Evolutionary conservation across 2,888 invertebrate species (phyloP).

Genomic region (Myopa testacea): DNA sequence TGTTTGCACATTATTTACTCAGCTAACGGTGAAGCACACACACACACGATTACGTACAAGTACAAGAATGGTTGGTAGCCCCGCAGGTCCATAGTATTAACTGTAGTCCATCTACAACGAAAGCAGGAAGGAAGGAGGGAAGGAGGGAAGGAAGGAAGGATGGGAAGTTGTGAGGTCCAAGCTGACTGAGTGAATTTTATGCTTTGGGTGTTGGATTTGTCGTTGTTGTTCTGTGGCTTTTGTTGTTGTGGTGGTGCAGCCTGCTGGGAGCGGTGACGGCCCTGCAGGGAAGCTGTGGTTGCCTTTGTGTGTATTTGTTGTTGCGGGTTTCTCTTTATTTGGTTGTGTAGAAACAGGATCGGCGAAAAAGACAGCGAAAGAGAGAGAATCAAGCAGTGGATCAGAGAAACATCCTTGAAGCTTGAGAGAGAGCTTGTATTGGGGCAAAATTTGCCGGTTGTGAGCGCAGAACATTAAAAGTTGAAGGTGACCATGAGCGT

Average conservation of each 20-base stretch:
- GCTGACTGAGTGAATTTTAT: not conserved
- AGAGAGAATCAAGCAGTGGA: not conserved
- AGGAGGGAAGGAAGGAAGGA: not conserved
- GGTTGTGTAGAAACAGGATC: not conserved
- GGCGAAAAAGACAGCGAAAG: not conserved
- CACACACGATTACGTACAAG: constrained; percentile 1
- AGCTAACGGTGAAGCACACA: constrained; percentile 19
- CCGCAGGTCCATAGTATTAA: not conserved
- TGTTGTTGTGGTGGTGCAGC: constrained; percentile 23
- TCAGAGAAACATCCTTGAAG: too few species aligned
- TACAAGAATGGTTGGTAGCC: not conserved
- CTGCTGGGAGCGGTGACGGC: not conserved
- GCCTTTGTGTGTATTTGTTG: constrained; percentile 3
- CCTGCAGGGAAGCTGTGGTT: constrained; percentile 36
- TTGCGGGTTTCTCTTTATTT: constrained; percentile 19
- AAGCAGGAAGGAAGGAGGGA: not conserved
- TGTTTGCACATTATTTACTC: constrained; percentile 42
- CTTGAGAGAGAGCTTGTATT: too few species aligned
- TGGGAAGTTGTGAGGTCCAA: not conserved
- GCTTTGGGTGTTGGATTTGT: constrained; percentile 3
- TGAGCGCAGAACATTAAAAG: too few species aligned
- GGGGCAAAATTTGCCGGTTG: too few species aligned
- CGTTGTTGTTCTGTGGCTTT: not conserved
- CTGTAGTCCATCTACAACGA: not conserved
- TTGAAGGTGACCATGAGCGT: too few species aligned